Base-by-base conservation (phyloP, 1,140 invertebrate species). In the Cecropterus lyciades region DNA sequence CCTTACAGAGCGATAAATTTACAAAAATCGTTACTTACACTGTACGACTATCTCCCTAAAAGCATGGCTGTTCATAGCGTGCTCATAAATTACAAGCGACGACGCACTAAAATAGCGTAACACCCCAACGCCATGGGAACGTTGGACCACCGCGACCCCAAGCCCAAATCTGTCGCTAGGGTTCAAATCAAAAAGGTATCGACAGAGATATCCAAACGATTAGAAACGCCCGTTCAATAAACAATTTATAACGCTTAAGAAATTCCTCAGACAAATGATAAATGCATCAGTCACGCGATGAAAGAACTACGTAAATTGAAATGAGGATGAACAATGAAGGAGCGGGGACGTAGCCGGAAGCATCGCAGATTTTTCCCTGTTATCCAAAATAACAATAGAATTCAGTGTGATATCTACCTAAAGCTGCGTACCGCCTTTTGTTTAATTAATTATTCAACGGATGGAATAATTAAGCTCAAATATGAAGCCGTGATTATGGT, bases 41-140 rank as follows among this genome's bases (percentile, higher is more conserved):
- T 65, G 49, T 67, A 69, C 65, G 64, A 70, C 69, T 76, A 60
- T 83, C 82, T 77, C 80, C 80, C 84, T 88, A 88, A 86, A 84
- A 88, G 83, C 85, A 76, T 72, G 72, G 62, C 65, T 81, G 77
- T 82, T 72, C 79, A 77, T 80, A 78, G 82, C 82, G 82, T 66
- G 77, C 67, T 69, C 82, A 84, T 91, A 91, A 89, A 91, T 91
- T 89, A 89, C 79, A 72, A 59, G 73, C 76, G 78, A 85, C 78
- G 81, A 84, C 81, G 67, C 78, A 89, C 85, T 81, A 87, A 89
- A 89, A 91, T 89, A 89, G 89, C 89, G 84, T 89, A 85, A 84
- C 88, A 86, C 87, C 87, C 88, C 77, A 82, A 78, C 59, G 52
- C 68, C 83, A 88, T 89, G 87, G 85, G 87, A 89, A 91, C 84